These are phyloP conservation scores for Philotrypesis tridentata DNA, from an alignment of 1,140 invertebrate species.

Conservation along the genomic window DNA sequence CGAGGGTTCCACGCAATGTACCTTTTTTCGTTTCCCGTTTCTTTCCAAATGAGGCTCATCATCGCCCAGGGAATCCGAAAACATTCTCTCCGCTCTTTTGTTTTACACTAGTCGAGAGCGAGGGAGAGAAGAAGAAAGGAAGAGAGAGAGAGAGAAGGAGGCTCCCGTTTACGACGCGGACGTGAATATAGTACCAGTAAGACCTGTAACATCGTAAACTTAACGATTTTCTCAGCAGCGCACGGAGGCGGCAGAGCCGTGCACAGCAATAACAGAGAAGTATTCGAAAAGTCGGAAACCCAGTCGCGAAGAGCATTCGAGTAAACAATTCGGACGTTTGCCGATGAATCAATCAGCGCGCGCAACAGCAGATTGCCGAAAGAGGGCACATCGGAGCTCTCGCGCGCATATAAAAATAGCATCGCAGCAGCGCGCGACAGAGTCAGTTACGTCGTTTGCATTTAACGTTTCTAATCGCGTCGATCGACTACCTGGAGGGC, in stretches of 20 bases:
- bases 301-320: neutral
- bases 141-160: conserved; percentile 1
- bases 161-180: conserved; percentile 34
- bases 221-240: conserved; percentile 32
- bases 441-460: conserved; percentile 10
- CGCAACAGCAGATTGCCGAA: too few species aligned
- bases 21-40: conserved; percentile 24
- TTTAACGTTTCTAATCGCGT: neutral
- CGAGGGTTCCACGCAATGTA: too few species aligned
- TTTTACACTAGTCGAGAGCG: conserved; percentile 6
- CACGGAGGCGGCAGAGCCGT: neutral
- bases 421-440: too few species aligned
- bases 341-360: too few species aligned
- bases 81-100: conserved; percentile 10
- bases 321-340: too few species aligned
- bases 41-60: conserved; percentile 32
- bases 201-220: conserved; percentile 38
- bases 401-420: too few species aligned
- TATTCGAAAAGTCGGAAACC: neutral
- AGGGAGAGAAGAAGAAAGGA: neutral
- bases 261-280: conserved; percentile 18
- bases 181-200: conserved; percentile 42
- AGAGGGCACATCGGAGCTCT: too few species aligned
- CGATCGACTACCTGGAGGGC: neutral
- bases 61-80: conserved; percentile 19